These are phyloP conservation scores for Hippotragus niger DNA, from an alignment of 2,113 vertebrate genomes.

Conservation along the genomic window DNA sequence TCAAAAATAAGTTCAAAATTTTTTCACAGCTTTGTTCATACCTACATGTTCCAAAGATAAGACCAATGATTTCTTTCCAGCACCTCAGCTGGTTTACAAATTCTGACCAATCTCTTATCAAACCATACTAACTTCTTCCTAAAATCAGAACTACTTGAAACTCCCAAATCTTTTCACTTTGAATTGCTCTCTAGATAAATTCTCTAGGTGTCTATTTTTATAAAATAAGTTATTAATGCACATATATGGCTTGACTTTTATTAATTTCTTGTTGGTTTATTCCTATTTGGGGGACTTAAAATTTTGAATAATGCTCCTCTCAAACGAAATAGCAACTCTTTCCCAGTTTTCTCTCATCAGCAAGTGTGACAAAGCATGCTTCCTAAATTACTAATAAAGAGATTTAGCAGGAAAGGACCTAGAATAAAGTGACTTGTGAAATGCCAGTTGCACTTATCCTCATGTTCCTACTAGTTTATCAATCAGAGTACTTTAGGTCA, in stretches of 20 bases:
- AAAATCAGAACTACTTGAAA: conserved; percentile 4
- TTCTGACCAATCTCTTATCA: background rate
- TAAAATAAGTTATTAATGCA: background rate
- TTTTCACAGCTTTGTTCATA: background rate
- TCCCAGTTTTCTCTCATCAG: background rate
- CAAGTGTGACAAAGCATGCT: background rate
- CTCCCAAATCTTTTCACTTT: background rate
- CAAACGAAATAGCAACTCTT: background rate
- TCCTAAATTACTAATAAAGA: background rate
- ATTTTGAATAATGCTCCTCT: background rate
- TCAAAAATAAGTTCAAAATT: background rate
- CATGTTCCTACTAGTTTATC: background rate
- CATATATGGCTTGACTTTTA: background rate
- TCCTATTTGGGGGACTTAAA: background rate
- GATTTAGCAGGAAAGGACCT: background rate
- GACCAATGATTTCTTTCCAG: background rate
- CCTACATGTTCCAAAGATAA: background rate
- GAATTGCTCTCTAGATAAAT: background rate
- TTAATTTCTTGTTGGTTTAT: background rate
- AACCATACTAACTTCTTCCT: background rate
- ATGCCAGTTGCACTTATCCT: background rate
- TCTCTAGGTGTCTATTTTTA: conserved; percentile 3
- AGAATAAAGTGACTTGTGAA: background rate
- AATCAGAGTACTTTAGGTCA: background rate
- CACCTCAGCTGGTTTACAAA: background rate